These are phyloP conservation scores for Grammomys dolichurus DNA, from an alignment of 2,113 vertebrate genomes.

Conservation along the genomic window DNA sequence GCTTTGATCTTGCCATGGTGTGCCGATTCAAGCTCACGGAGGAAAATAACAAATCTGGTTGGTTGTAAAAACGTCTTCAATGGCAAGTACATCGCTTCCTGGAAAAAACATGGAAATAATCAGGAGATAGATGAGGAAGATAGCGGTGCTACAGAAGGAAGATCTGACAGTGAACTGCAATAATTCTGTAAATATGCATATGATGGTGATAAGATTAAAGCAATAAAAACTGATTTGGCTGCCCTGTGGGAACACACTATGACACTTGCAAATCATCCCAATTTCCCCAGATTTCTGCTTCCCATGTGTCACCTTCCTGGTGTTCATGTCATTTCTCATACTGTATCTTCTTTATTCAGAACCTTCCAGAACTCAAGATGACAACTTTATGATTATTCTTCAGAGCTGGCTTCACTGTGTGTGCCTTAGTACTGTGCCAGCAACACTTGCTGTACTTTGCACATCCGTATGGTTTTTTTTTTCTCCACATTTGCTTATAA, in stretches of 20 bases:
- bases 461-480: background rate
- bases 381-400: background rate
- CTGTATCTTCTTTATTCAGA: background rate
- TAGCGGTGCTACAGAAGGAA: background rate
- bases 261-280: background rate
- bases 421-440: background rate
- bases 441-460: background rate
- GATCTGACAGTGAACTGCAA: background rate
- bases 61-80: slow-evolving; percentile 25
- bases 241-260: background rate
- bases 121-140: slow-evolving; percentile 37
- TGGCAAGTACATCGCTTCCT: slow-evolving; percentile 15
- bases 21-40: slow-evolving; percentile 13
- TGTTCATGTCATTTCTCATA: background rate
- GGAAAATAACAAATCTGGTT: background rate
- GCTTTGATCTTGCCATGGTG: slow-evolving; percentile 45
- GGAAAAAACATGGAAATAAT: slow-evolving; percentile 42
- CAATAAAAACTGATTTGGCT: background rate
- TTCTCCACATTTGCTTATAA: slow-evolving; percentile 11
- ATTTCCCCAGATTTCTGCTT: background rate
- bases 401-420: background rate
- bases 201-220: background rate
- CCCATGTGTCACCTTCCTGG: background rate
- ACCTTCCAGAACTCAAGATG: slow-evolving; percentile 12
- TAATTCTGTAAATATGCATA: background rate